Base-by-base conservation (phyloP, 2,888 invertebrate species). In the Amaurobius ferox region DNA sequence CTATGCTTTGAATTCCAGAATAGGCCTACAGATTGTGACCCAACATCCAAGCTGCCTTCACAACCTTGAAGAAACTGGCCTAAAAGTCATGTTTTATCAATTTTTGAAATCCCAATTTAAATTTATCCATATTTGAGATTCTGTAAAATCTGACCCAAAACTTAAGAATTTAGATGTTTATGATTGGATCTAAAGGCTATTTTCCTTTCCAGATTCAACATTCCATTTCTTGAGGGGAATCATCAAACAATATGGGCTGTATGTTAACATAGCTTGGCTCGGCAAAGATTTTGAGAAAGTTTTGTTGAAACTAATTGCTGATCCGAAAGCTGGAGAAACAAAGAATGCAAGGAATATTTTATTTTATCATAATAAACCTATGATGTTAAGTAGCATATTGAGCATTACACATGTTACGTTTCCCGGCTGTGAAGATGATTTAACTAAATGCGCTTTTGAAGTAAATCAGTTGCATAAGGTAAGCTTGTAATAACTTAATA, bases 261-360 rank as follows among this genome's bases (percentile, higher is more conserved):
- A 92, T 87, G 93, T 95, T 0, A 94, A 94, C 90, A 94, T 96
- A 0, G 92, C 94, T 5, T 96, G 95, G 95, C 91, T 96, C 16
- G 95, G 95, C 0, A 90, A 92, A 0, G 91, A 94, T 88, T 91
- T 95, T 66, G 89, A 90, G 16, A 68, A 88, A 0, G 91, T 91
- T 81, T 91, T 92, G 3, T 87, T 88, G 11, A 88, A 90, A 13
- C 7, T 55, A 23, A 55, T 55, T 23, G 55, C 13, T 16, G 32
- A 66, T 0, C n/a, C 23, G 0, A 35, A n/a, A 19, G 61, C 23
- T 23, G 19, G 0, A 19, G 88, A 90, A 39, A 89, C 90, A 2
- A 28, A 44, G 19, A 80, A 88, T 90, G 5, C 91, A 92, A 88
- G 89, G 19, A 93, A 94, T 11, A 90, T 94, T 26, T 90, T 95